A percentile compares a stretch with the other conserved stretches of the same genome.
Conservation (phyloP, 2,888 invertebrate genomes). For the Boloria selene region DNA sequence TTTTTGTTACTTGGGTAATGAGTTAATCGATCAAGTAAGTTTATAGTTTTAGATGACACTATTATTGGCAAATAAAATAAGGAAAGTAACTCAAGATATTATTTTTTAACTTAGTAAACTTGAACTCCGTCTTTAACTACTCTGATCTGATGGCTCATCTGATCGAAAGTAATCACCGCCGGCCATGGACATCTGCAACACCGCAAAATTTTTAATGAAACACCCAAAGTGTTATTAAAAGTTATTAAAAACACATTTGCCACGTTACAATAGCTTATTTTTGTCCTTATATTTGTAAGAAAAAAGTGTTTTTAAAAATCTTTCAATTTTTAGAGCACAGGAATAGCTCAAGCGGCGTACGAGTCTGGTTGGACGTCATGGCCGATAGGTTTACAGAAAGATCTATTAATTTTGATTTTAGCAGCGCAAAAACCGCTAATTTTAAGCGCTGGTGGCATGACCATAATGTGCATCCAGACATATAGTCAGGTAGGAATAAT, state of each 20-base stretch:
- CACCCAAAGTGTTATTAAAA: too few relatives aligned
- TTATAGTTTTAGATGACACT: too few relatives aligned
- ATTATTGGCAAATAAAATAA: too few relatives aligned
- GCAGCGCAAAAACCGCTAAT: slow-evolving; percentile 60
- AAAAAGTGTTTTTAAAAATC: too few relatives aligned
- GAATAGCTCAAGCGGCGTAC: slow-evolving; percentile 63
- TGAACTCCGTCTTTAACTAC: too few relatives aligned
- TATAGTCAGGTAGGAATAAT: slow-evolving; percentile 56
- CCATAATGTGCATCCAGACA: slow-evolving; percentile 59
- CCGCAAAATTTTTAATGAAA: too few relatives aligned
- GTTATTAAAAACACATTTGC: too few relatives aligned
- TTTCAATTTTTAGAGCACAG: slow-evolving; percentile 54
- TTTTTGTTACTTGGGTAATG: slow-evolving; percentile 66
- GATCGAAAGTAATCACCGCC: too few relatives aligned
- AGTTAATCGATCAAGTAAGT: slow-evolving; percentile 64
- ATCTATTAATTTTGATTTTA: slow-evolving; percentile 57
- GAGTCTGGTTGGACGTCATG: slow-evolving; percentile 64
- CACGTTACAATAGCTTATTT: background rate
- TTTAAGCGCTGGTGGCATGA: slow-evolving; percentile 65
- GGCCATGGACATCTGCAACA: too few relatives aligned
- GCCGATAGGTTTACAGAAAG: slow-evolving; percentile 65
- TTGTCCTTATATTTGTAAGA: background rate
- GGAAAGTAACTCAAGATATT: too few relatives aligned
- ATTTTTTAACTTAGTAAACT: too few relatives aligned
- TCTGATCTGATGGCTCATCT: too few relatives aligned